Percentiles rank a stretch among this genome's conserved stretches.
Evolutionary conservation across 1,140 invertebrate species (phyloP).

Genomic region (Dufourea novaeangliae): DNA sequence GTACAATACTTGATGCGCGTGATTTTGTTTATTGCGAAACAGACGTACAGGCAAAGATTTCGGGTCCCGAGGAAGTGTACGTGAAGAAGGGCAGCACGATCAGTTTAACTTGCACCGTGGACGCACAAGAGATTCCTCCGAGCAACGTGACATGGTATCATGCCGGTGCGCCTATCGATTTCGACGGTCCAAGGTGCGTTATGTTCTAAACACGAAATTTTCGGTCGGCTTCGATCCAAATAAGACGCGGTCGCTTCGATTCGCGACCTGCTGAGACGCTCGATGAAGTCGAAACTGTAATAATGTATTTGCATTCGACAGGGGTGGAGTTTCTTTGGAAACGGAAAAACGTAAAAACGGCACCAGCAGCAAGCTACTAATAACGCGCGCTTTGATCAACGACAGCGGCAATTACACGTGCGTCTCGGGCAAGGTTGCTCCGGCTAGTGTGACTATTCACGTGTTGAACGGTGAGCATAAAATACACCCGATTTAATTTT

Average conservation of each 20-base stretch:
- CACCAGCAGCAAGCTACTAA: slow-evolving; percentile 92
- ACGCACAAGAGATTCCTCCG: slow-evolving; percentile 91
- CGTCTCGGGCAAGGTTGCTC: slow-evolving; percentile 91
- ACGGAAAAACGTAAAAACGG: slow-evolving; percentile 93
- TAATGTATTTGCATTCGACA: slow-evolving; percentile 53
- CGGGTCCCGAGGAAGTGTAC: slow-evolving; percentile 90
- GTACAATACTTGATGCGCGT: not conserved
- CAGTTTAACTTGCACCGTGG: slow-evolving; percentile 92
- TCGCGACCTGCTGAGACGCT: too few species aligned
- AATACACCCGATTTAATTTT: too few species aligned
- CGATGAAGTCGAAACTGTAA: not conserved
- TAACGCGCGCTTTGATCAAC: slow-evolving; percentile 90
- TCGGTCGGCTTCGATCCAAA: too few species aligned
- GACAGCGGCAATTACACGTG: slow-evolving; percentile 95
- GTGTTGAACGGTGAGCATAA: slow-evolving; percentile 90
- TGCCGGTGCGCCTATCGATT: slow-evolving; percentile 89
- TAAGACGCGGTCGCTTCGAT: not conserved
- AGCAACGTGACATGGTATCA: slow-evolving; percentile 90
- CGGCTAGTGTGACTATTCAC: slow-evolving; percentile 92
- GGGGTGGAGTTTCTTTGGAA: slow-evolving; percentile 92
- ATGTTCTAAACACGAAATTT: not conserved
- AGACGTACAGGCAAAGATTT: slow-evolving; percentile 93
- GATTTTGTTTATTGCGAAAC: not conserved
- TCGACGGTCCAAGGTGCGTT: slow-evolving; percentile 86
- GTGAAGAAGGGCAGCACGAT: slow-evolving; percentile 94